These are phyloP conservation scores for Saturnia pavonia DNA, from an alignment of 2,888 invertebrate genomes.

Conservation along the genomic window DNA sequence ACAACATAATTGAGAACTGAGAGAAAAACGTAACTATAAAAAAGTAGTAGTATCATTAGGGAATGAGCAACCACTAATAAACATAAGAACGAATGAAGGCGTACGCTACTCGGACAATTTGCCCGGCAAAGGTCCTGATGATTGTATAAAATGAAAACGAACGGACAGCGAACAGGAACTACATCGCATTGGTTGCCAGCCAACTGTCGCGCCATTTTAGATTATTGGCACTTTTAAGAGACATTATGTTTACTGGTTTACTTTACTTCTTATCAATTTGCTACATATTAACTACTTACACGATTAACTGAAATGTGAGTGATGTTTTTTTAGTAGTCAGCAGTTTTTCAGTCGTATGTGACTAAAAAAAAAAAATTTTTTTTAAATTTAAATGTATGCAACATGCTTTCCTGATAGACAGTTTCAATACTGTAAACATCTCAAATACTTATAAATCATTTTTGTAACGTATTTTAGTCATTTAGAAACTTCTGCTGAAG, in stretches of 20 bases:
- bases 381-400: no score
- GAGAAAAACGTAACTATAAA: conserved; percentile 25
- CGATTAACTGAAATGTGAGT: neutral
- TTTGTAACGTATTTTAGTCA: no score
- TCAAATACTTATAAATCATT: no score
- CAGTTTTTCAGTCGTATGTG: no score
- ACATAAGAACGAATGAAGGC: conserved; percentile 4
- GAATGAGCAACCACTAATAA: conserved; percentile 16
- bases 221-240: conserved; percentile 14
- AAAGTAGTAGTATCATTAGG: conserved; percentile 15
- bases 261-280: neutral
- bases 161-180: conserved; percentile 34
- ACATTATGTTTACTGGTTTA: neutral
- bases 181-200: conserved; percentile 72
- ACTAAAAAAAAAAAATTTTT: no score
- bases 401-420: no score
- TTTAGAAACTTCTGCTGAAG: no score
- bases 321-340: no score
- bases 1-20: neutral
- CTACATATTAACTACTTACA: neutral
- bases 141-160: conserved; percentile 55
- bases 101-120: conserved; percentile 19
- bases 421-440: no score
- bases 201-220: conserved; percentile 52
- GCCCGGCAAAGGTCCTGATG: conserved; percentile 66